Evolutionary conservation across 2,888 invertebrate species (phyloP).

Genomic region (Panorpa germanica): DNA sequence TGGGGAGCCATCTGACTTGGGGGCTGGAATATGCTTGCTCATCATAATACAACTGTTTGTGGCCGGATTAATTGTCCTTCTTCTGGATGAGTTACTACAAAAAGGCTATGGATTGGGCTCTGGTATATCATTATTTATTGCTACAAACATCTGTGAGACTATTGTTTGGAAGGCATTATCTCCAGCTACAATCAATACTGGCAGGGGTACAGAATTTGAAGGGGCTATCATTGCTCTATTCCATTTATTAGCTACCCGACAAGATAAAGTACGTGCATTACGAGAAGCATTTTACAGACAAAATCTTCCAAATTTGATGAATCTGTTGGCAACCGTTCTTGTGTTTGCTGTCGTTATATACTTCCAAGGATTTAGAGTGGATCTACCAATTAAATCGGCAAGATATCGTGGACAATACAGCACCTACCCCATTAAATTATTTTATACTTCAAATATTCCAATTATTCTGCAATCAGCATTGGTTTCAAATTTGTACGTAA

Average conservation of each 20-base stretch:
- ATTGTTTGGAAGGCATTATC: constrained; percentile 99
- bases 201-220: constrained; percentile 96
- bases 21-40: constrained; percentile 93
- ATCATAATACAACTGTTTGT: constrained; percentile 99
- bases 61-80: constrained; percentile 90
- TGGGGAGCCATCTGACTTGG: constrained; percentile 93
- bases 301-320: constrained; percentile 98
- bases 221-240: constrained; percentile 98
- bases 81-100: constrained; percentile 92
- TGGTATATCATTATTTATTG: constrained; percentile 98
- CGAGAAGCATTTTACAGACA: constrained; percentile 98
- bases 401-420: constrained; percentile 98
- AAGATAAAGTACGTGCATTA: constrained; percentile 95
- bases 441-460: constrained; percentile 99
- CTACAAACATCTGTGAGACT: constrained; percentile 99
- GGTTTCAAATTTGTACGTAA: constrained; percentile 97
- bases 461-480: constrained; percentile 97
- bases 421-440: constrained; percentile 97
- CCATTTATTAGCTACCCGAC: constrained; percentile 93
- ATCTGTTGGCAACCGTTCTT: constrained; percentile 89
- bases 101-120: constrained; percentile 97
- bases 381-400: constrained; percentile 97
- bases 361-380: constrained; percentile 99
- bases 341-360: constrained; percentile 99
- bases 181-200: constrained; percentile 94